Evolutionary conservation across 2,888 invertebrate species (phyloP).

Genomic region (Apotomis betuletana): DNA sequence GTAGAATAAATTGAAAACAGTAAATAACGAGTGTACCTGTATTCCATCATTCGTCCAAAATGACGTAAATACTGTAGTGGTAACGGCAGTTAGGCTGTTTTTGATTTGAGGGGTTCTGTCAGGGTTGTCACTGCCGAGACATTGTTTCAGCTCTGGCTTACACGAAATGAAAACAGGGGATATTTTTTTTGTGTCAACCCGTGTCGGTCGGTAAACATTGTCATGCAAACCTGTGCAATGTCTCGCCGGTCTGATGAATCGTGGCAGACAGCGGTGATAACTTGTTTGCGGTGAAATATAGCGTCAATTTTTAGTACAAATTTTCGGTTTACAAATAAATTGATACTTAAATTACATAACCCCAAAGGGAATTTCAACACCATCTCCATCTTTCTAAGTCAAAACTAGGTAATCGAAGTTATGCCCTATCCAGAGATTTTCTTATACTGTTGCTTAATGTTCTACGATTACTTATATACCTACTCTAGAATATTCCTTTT

Average conservation of each 20-base stretch:
- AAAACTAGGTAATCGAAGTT: no score
- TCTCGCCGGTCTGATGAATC: background rate
- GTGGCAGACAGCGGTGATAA: background rate
- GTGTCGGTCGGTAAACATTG: conserved; percentile 16
- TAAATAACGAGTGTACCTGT: conserved; percentile 29
- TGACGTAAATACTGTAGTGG: background rate
- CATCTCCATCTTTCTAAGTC: no score
- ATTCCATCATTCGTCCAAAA: background rate
- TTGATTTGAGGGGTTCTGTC: conserved; percentile 9
- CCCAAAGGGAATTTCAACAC: no score
- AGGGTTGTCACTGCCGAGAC: conserved; percentile 13
- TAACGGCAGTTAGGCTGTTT: conserved; percentile 4
- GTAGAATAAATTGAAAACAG: conserved; percentile 25
- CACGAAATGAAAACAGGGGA: conserved; percentile 17
- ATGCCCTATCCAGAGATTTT: no score
- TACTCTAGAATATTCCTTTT: no score
- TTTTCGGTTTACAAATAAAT: no score
- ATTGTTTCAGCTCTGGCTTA: conserved; percentile 23
- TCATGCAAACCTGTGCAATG: conserved; percentile 3
- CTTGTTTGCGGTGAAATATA: background rate
- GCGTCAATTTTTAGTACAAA: background rate
- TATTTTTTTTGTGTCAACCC: conserved; percentile 11
- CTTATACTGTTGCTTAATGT: no score
- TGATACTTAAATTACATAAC: no score
- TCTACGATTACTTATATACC: no score